Conservation (phyloP, 2,113 vertebrate species). For the Aldabrachelys gigantea region DNA sequence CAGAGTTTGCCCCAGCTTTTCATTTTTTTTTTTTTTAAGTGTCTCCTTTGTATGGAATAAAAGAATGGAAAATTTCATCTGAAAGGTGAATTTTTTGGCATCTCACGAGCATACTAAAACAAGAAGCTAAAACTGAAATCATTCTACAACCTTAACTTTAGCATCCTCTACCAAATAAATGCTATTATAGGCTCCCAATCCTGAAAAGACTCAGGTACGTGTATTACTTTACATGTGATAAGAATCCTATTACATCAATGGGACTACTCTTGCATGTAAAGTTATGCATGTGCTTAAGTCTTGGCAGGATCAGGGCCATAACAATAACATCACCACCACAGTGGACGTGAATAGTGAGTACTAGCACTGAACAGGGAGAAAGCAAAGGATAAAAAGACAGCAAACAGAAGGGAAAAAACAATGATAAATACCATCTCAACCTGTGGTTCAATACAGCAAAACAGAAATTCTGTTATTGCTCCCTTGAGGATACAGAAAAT, state of each 20-base stretch:
- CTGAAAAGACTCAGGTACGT: background rate
- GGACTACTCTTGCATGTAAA: background rate
- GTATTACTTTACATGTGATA: background rate
- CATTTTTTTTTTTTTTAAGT: background rate
- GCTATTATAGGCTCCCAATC: background rate
- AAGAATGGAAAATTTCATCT: background rate
- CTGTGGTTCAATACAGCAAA: conserved; percentile 64
- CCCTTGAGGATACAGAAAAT: conserved; percentile 46
- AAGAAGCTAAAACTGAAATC: background rate
- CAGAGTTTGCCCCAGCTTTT: background rate
- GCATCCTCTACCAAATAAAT: conserved; percentile 8
- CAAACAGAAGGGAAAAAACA: background rate
- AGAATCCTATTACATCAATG: conserved; percentile 29
- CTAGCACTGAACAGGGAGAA: background rate
- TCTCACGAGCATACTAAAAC: background rate
- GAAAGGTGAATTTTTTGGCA: conserved; percentile 24
- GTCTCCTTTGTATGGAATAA: background rate
- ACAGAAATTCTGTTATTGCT: conserved; percentile 54
- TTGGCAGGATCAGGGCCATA: conserved; percentile 14
- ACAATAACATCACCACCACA: background rate
- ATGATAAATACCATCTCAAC: conserved; percentile 57
- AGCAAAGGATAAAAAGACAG: conserved; percentile 41
- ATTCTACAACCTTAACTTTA: background rate
- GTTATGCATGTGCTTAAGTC: background rate
- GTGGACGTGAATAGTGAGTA: background rate